These are phyloP conservation scores for Lasioglossum baleicum DNA, from an alignment of 1,140 invertebrate species.

Conservation along the genomic window DNA sequence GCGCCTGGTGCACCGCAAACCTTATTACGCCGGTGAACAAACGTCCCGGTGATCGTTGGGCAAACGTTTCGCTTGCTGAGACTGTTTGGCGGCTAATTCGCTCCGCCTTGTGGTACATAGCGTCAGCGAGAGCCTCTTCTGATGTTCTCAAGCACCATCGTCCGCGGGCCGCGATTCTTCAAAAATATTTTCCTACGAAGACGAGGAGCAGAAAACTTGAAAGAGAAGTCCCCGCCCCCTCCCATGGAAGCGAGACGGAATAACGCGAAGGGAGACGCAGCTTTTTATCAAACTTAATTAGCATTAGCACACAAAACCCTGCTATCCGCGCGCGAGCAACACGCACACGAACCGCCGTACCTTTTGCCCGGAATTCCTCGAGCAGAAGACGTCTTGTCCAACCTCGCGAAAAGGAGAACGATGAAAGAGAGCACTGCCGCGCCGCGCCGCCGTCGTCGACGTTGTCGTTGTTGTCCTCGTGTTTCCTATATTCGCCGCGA, in stretches of 20 bases:
- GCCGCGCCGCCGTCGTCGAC: too few species aligned
- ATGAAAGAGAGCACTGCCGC: too few species aligned
- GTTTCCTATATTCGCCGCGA: not conserved
- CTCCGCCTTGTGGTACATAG: too few species aligned
- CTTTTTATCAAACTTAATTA: conserved; percentile 2
- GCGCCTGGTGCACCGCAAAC: not conserved
- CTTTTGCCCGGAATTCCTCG: not conserved
- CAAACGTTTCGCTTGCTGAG: conserved; percentile 10
- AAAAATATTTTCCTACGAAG: not conserved
- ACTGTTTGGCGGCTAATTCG: conserved; percentile 11
- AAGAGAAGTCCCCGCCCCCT: not conserved
- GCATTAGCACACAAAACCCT: not conserved
- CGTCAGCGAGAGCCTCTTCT: too few species aligned
- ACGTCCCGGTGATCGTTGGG: not conserved
- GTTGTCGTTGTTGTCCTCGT: too few species aligned
- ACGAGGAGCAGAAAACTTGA: conserved; percentile 1
- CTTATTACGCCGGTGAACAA: not conserved
- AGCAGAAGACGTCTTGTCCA: not conserved
- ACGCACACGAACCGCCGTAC: not conserved
- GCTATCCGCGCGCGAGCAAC: not conserved
- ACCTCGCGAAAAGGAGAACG: too few species aligned
- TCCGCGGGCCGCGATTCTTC: not conserved
- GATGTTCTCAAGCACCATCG: not conserved
- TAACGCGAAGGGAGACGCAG: not conserved
- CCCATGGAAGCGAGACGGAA: not conserved